A percentile compares a stretch with the other conserved stretches of the same genome.
Evolutionary conservation across 2,797 vertebrate species (phyloP).

Genomic region (Trachurus trachurus): DNA sequence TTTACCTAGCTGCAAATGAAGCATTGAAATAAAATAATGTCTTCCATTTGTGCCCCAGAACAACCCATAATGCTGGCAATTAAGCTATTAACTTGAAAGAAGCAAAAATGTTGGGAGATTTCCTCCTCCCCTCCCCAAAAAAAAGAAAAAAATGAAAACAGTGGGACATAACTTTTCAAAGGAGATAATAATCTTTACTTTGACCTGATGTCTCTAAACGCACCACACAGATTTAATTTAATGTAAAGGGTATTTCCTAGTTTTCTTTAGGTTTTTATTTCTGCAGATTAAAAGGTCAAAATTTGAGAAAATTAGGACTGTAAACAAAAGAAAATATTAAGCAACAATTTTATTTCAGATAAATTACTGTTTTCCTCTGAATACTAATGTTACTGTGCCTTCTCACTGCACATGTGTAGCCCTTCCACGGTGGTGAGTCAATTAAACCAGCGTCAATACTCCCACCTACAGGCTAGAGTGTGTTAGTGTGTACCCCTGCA

Average conservation of each 20-base stretch:
- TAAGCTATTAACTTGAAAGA: constrained; percentile 74
- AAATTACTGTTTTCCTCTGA: constrained; percentile 16
- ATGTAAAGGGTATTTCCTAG: neutral
- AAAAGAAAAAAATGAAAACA: neutral
- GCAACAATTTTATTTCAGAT: constrained; percentile 23
- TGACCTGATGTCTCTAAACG: constrained; percentile 23
- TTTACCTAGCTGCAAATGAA: constrained; percentile 80
- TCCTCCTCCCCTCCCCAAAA: neutral
- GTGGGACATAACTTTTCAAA: constrained; percentile 22
- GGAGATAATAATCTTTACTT: constrained; percentile 37
- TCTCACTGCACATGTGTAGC: neutral
- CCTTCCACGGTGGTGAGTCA: neutral
- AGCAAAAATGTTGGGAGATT: constrained; percentile 33
- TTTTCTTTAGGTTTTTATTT: neutral
- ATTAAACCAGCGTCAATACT: constrained; percentile 83
- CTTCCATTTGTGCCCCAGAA: constrained; percentile 74
- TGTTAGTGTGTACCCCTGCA: constrained; percentile 35
- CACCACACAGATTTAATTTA: neutral
- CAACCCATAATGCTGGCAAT: constrained; percentile 68
- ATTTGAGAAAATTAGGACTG: constrained; percentile 18
- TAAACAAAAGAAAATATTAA: constrained; percentile 8
- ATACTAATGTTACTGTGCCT: neutral
- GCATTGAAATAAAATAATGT: constrained; percentile 79
- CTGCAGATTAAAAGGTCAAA: constrained; percentile 2
- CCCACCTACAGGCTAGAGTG: constrained; percentile 84